Evolutionary conservation across 2,888 invertebrate species (phyloP), one percentile per base, ranked within the genome.

Genomic region (Atherix ibis): DNA sequence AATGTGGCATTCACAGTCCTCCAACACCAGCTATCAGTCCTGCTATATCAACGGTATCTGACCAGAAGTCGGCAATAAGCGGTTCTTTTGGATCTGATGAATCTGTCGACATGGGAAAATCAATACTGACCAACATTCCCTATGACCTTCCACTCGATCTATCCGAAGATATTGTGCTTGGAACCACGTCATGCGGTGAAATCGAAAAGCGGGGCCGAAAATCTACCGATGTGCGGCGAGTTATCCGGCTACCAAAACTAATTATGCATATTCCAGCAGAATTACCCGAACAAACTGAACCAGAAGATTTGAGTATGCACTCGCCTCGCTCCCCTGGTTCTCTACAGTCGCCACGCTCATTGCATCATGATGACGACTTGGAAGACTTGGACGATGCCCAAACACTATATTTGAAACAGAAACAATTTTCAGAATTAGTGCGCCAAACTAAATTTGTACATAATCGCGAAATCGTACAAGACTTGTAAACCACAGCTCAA

Each of bases 221-320:
- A 46, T 59, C 65, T 2, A 53, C 63, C 18, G 64, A 69, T 39
- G 63, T 67, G n/a, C 56, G 68, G 10, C 60, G 67, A 18, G 65
- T 69, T 2, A 60, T 67, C 41, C 58, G 65, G 10, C 53, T 66
- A 29, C 58, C 62, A 6, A 61, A 63, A 26, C 41, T 50, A 19
- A 48, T 53, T 31, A 48, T 53, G 43, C 62, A 54, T 37, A 48
- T 54, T 29, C 41, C 50, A 37, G 33, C 41, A 15, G 51, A 51
- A 19, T 53, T 72, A 31, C 85, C 87, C 13, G 85, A 81, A 56
- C 89, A 89, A 64, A 88, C 88, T 3, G 88, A 88, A 57, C 89
- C 89, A 5, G 88, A 89, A 56, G 89, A 89, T 56, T 66, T 89
- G 42, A 85, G 85, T 35, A 75, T 87, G 69, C 71, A 68, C 30